phyloP scores from a whole-genome alignment of 64 coral and sea anemone species.

The Trachythela sp. region DNA sequence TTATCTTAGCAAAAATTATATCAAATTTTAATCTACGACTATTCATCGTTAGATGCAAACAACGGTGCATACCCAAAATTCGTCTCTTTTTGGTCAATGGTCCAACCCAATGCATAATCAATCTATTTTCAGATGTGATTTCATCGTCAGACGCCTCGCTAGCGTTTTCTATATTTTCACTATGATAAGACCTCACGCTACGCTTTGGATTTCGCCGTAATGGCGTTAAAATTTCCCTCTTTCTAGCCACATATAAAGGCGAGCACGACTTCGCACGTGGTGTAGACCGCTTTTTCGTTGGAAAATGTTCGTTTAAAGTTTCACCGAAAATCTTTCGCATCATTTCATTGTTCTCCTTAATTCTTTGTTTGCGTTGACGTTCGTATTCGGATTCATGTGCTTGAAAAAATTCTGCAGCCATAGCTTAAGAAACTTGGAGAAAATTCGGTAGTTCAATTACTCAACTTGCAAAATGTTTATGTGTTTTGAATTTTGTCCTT shows the following conservation, averaged over 20 bases:
- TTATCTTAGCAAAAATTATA: too few species aligned
- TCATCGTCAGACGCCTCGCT: not conserved
- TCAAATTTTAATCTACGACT: too few species aligned
- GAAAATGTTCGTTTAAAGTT: not conserved
- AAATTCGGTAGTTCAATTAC: not conserved
- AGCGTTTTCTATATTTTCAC: not conserved
- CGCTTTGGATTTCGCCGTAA: not conserved
- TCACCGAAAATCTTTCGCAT: not conserved
- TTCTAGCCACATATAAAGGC: not conserved
- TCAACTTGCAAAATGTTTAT: not conserved
- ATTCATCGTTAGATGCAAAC: too few species aligned
- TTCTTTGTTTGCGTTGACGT: not conserved
- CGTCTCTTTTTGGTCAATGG: constrained; percentile 13
- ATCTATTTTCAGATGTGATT: not conserved
- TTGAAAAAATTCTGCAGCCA: not conserved
- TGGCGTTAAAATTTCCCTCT: not conserved
- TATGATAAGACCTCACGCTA: not conserved
- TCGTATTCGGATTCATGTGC: not conserved
- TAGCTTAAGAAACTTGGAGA: not conserved
- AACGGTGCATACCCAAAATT: not conserved
- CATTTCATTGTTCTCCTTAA: constrained; percentile 19
- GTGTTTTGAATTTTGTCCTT: too few species aligned
- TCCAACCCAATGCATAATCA: not conserved
- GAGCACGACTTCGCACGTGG: not conserved
- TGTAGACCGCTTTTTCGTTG: not conserved